phyloP scores from a whole-genome alignment of 1,140 invertebrate genomes.

The Streblospio benedicti region DNA sequence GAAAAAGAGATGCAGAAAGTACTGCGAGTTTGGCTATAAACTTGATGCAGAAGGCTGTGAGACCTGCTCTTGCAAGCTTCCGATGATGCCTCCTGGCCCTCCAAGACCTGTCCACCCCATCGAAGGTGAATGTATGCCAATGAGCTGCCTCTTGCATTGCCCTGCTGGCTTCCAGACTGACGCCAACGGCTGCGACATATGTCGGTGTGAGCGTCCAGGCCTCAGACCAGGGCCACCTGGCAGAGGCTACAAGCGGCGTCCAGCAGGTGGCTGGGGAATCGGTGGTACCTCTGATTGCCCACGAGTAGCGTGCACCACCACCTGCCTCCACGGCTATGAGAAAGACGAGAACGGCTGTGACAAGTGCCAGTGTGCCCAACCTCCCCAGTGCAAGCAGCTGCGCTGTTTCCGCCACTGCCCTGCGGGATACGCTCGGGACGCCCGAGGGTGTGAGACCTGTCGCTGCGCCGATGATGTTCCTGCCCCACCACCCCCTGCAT shows the following conservation, averaged over 20 bases:
- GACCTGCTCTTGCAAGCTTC: not conserved
- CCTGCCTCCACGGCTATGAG: not conserved
- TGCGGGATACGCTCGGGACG: conserved; percentile 5
- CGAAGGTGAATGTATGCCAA: not conserved
- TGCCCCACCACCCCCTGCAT: not conserved
- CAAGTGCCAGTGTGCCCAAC: not conserved
- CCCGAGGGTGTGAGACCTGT: conserved; percentile 5
- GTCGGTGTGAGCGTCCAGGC: conserved; percentile 7
- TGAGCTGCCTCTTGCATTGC: conserved; percentile 2
- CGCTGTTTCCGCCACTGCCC: not conserved
- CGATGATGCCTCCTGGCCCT: no score
- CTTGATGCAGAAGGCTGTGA: conserved; percentile 7
- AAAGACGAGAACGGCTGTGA: conserved; percentile 9
- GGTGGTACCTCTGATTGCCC: not conserved
- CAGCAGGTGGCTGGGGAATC: not conserved
- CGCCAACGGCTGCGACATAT: conserved; percentile 8
- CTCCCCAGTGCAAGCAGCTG: not conserved
- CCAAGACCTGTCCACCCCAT: no score
- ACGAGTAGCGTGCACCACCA: conserved; percentile 2
- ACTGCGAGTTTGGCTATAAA: conserved; percentile 2
- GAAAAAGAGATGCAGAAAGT: conserved; percentile 4
- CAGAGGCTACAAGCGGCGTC: not conserved
- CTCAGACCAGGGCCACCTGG: not conserved
- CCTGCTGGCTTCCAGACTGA: conserved; percentile 5
- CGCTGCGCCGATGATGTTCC: not conserved